phyloP scores from a whole-genome alignment of 2,797 vertebrate genomes.

The Peromyscus melanophrys region DNA sequence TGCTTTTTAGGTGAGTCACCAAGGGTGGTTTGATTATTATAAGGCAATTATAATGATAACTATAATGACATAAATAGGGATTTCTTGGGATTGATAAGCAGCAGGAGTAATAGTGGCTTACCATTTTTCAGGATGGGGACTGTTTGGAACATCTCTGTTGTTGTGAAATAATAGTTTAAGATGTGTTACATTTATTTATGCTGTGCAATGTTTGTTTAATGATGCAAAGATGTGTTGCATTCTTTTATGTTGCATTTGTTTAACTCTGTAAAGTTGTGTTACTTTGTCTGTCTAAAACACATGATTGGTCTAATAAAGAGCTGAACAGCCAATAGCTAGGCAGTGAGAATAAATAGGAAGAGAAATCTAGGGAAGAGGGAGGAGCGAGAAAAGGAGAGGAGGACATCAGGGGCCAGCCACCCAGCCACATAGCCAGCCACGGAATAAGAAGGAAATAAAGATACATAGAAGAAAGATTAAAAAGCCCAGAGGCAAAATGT shows the following conservation, averaged over 20 bases:
- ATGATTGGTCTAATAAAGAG: neutral
- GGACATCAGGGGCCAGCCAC: neutral
- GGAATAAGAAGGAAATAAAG: neutral
- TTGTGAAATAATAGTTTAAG: neutral
- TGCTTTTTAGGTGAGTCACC: neutral
- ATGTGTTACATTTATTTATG: neutral
- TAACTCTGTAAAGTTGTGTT: neutral
- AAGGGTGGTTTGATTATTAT: slow-evolving; percentile 26
- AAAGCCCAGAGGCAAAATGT: neutral
- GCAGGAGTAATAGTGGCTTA: neutral
- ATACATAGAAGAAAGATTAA: neutral
- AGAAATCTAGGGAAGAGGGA: neutral
- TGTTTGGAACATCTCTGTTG: neutral
- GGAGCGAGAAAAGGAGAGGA: neutral
- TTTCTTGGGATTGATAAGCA: slow-evolving; percentile 8
- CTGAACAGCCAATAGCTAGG: neutral
- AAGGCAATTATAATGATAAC: slow-evolving; percentile 40
- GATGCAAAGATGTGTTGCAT: neutral
- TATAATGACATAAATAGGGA: neutral
- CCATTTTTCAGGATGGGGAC: neutral
- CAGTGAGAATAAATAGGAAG: neutral
- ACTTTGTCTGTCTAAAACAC: neutral
- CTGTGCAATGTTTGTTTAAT: neutral
- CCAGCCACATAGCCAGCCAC: neutral
- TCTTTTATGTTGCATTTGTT: neutral